These are phyloP conservation scores for Gulo gulo DNA, from an alignment of 2,113 vertebrate genomes.

Conservation along the genomic window DNA sequence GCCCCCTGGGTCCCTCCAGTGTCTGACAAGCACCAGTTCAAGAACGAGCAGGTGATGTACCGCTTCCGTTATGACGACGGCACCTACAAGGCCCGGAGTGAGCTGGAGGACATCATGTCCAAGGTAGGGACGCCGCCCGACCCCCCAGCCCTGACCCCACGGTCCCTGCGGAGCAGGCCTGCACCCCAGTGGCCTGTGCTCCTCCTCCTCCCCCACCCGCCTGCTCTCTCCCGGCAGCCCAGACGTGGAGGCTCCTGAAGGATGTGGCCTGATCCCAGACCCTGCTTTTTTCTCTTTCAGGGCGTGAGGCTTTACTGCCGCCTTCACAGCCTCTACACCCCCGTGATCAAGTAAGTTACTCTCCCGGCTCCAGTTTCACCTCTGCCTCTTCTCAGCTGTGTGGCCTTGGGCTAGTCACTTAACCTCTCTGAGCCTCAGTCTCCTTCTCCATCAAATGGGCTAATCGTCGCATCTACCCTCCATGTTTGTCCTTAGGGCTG, in stretches of 20 bases:
- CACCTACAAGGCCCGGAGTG: constrained; percentile 97
- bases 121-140: constrained; percentile 85
- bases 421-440: neutral
- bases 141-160: neutral
- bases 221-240: neutral
- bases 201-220: fast-evolving
- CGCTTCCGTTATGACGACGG: constrained; percentile 98
- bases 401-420: neutral
- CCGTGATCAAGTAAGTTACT: constrained; percentile 95
- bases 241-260: neutral
- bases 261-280: neutral
- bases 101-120: constrained; percentile 98
- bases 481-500: neutral
- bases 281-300: constrained; percentile 80
- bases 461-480: neutral
- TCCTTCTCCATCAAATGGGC: neutral
- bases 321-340: constrained; percentile 94
- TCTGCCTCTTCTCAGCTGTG: neutral
- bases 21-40: constrained; percentile 99
- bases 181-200: no score
- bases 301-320: constrained; percentile 98
- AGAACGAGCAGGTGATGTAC: constrained; percentile 98
- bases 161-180: fast-evolving
- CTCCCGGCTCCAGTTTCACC: neutral
- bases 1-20: constrained; percentile 81